Conservation (phyloP, 1,140 invertebrate species). For the Eciton burchellii region DNA sequence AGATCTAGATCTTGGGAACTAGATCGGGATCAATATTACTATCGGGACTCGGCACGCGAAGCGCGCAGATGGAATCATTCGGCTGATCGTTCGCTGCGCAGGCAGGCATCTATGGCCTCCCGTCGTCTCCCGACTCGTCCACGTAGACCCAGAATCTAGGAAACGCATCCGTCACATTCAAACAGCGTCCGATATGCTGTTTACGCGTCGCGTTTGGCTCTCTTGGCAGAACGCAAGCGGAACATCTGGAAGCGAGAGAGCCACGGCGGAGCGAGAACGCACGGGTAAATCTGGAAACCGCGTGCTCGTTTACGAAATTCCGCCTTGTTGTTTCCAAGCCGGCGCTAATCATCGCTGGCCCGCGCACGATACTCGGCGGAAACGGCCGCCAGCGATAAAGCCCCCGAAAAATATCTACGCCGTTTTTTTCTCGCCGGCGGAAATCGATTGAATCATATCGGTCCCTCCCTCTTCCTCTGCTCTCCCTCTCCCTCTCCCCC, state of each 20-base stretch:
- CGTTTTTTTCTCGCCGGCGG: constrained; percentile 32
- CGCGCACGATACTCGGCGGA: constrained; percentile 37
- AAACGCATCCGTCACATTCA: not conserved
- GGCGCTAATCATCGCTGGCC: constrained; percentile 43
- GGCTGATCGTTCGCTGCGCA: too few species aligned
- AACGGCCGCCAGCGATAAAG: constrained; percentile 45
- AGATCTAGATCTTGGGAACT: too few species aligned
- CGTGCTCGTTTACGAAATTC: constrained; percentile 48
- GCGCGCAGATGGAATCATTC: too few species aligned
- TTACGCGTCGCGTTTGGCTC: constrained; percentile 17
- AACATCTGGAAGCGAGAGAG: constrained; percentile 35
- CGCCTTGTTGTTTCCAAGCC: constrained; percentile 52
- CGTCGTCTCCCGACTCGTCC: not conserved
- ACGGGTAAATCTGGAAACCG: constrained; percentile 36
- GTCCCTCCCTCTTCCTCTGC: not conserved
- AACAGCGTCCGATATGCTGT: not conserved
- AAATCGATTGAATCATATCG: constrained; percentile 35
- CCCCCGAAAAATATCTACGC: constrained; percentile 42
- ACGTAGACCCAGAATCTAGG: not conserved
- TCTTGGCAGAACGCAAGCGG: constrained; percentile 31
- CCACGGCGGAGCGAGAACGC: not conserved
- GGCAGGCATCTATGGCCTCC: not conserved
- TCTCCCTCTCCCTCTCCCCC: too few species aligned
- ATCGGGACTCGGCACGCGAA: too few species aligned
- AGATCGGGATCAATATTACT: too few species aligned